Percentiles rank a stretch among this genome's conserved stretches.
Conservation (phyloP, 2,888 invertebrate species). For the Cerastoderma edule region DNA sequence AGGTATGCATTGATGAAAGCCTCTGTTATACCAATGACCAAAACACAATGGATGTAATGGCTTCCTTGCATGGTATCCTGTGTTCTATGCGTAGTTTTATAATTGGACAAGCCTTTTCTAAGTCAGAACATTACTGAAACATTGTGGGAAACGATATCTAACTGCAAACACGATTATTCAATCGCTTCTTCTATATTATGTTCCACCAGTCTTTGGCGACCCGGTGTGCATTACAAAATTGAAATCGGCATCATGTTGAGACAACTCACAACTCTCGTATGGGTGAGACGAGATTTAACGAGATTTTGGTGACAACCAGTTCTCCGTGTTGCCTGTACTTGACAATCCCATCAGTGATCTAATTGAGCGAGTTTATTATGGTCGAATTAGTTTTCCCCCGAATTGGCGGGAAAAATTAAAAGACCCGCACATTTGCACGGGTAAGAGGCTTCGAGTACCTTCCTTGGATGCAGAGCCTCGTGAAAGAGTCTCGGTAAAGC, state of each 20-base stretch:
- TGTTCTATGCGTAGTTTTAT: no score
- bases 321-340: background rate
- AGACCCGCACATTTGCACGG: background rate
- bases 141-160: background rate
- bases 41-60: no score
- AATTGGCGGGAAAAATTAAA: constrained; percentile 2
- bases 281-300: background rate
- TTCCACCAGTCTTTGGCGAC: background rate
- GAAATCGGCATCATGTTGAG: no score
- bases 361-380: constrained; percentile 12
- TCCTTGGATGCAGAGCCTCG: background rate
- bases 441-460: background rate
- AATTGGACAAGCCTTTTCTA: no score
- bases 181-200: background rate
- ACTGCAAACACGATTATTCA: background rate
- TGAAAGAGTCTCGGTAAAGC: background rate
- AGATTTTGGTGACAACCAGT: background rate
- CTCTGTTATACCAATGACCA: no score
- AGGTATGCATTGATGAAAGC: no score
- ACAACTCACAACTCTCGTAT: background rate
- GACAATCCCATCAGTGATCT: constrained; percentile 6
- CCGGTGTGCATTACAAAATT: no score
- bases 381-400: background rate
- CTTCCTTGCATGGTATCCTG: no score
- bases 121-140: background rate